A percentile compares a stretch with the other conserved stretches of the same genome.
These are phyloP conservation scores for Lasioglossum vierecki DNA, from an alignment of 2,888 invertebrate species.

Conservation along the genomic window DNA sequence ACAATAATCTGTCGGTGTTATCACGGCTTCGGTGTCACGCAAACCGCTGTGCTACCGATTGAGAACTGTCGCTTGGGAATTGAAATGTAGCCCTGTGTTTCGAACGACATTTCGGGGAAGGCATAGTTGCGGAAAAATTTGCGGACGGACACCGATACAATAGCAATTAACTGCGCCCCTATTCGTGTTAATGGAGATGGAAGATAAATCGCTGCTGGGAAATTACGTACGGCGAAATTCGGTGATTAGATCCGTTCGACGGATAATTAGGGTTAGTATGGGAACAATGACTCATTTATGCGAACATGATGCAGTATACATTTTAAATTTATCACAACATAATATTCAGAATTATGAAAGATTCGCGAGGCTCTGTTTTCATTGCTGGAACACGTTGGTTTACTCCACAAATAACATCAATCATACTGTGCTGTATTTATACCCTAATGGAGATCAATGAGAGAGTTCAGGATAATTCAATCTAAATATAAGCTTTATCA, in stretches of 20 bases:
- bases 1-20: slow-evolving; percentile 12
- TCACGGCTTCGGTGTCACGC: slow-evolving; percentile 1
- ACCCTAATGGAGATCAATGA: background rate
- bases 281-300: background rate
- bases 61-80: background rate
- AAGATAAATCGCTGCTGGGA: slow-evolving; percentile 36
- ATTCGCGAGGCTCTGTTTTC: background rate
- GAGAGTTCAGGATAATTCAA: background rate
- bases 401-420: background rate
- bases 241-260: slow-evolving; percentile 9
- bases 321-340: background rate
- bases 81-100: slow-evolving; percentile 1
- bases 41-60: background rate
- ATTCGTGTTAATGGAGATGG: slow-evolving; percentile 31
- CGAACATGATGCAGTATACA: background rate
- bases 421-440: background rate
- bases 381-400: background rate
- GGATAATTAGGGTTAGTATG: background rate
- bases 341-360: background rate
- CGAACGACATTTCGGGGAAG: background rate
- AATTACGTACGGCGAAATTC: slow-evolving; percentile 21
- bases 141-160: background rate
- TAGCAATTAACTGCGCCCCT: slow-evolving; percentile 35
- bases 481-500: too few species aligned
- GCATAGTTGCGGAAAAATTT: slow-evolving; percentile 28